Base-by-base conservation (phyloP, 2,888 invertebrate species). In the Trachelus tabidus region DNA sequence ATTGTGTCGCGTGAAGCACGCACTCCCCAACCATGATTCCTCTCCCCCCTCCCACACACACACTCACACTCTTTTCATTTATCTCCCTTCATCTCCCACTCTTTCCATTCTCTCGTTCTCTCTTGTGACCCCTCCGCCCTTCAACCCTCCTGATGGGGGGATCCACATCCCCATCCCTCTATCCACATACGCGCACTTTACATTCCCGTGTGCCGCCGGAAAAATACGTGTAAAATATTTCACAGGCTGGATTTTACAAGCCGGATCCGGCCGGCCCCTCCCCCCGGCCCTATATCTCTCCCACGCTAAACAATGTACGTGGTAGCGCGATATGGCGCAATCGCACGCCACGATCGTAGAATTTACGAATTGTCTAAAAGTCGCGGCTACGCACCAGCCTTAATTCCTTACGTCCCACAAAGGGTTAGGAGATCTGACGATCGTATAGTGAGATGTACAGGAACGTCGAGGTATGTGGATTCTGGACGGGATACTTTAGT, bases 1-100 rank as follows among this genome's bases (percentile, higher is more conserved):
- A 78, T 83, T 80, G 82, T 85, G 85, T 90, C 89, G 89, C 88
- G 87, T 89, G 87, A 89, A 88, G 80, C 89, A 89, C 88, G 89
- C 88, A 87, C 86, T 75, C 78, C 83, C 79, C 84, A 83, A 82
- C 83, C 82, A 71, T 81, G 78, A 79, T 75, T 9, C 77, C 75
- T 56, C 77, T 77, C 77, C 79, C 80, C 79, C 73, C 77, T 75
- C 74, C 77, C 68, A 3, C 35, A 3, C 35, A 35, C 35, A 3
- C 73, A 23, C 56, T 23, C 56, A 23, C 56, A 56, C 56, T 56
- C 56, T 23, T 56, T 56, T 56, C 6, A 56, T 56, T 56, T 56
- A 23, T 56, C 56, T 56, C 56, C 9, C 56, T 56, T 15, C 23
- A 56, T 56, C 56, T 23, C 56, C 74, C 74, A 68, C 74, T 37